phyloP scores from a whole-genome alignment of 2,113 vertebrate genomes.

The Elephas maximus region DNA sequence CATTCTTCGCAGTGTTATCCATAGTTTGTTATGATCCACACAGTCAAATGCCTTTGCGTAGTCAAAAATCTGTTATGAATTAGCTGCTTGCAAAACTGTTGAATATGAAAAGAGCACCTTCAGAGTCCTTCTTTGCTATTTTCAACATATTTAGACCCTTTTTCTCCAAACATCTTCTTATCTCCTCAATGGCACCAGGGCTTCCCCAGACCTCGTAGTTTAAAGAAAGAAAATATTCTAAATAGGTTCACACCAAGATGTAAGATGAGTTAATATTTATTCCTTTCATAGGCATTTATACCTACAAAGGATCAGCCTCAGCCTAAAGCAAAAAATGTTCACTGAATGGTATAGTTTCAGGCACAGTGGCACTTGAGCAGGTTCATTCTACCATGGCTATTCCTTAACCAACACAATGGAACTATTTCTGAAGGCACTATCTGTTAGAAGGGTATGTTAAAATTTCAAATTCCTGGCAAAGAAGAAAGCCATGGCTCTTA shows the following conservation, averaged over 20 bases:
- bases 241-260: neutral
- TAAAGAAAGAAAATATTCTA: neutral
- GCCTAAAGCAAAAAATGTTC: neutral
- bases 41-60: no score
- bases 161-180: neutral
- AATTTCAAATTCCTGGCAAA: conserved; percentile 63
- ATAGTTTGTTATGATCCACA: no score
- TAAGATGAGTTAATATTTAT: neutral
- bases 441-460: conserved; percentile 35
- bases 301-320: neutral
- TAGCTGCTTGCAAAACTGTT: neutral
- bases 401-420: neutral
- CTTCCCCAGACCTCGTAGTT: neutral
- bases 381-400: neutral
- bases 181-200: accelerated
- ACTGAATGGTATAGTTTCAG: neutral
- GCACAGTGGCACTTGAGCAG: neutral
- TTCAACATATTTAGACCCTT: neutral
- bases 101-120: neutral
- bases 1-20: no score
- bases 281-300: neutral
- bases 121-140: neutral
- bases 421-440: conserved; percentile 3
- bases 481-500: conserved; percentile 48
- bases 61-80: neutral